phyloP scores from a whole-genome alignment of 2,888 invertebrate genomes.

The Bruchidius siliquastri region DNA sequence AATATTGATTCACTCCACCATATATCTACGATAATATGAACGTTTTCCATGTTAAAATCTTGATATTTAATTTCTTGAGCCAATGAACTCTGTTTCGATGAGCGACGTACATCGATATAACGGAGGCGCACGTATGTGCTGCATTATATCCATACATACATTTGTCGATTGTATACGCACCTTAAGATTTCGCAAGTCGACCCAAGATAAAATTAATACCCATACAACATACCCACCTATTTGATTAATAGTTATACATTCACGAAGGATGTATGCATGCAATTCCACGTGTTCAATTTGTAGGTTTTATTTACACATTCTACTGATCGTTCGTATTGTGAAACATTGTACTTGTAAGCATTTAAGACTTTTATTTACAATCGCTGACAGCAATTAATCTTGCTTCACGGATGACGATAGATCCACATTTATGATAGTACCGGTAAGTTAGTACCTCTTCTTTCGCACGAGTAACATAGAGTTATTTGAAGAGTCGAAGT shows the following conservation, averaged over 20 bases:
- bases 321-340: background rate
- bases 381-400: background rate
- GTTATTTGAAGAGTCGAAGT: too few species aligned
- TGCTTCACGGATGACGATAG: background rate
- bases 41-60: too few species aligned
- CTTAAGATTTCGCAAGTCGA: background rate
- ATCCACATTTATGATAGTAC: background rate
- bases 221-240: background rate
- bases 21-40: too few species aligned
- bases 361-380: background rate
- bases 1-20: too few species aligned
- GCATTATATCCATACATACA: too few species aligned
- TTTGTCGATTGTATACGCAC: too few species aligned
- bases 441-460: background rate
- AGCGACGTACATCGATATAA: too few species aligned
- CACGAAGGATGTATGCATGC: background rate
- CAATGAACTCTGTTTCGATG: too few species aligned
- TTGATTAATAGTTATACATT: background rate
- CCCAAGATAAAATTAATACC: background rate
- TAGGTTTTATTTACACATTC: background rate
- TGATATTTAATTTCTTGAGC: too few species aligned
- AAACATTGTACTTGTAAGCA: background rate
- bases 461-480: too few species aligned
- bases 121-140: too few species aligned
- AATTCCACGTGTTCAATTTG: background rate